Evolutionary conservation across 2,113 vertebrate genomes (phyloP).

Genomic region (Phrynosoma platyrhinos): DNA sequence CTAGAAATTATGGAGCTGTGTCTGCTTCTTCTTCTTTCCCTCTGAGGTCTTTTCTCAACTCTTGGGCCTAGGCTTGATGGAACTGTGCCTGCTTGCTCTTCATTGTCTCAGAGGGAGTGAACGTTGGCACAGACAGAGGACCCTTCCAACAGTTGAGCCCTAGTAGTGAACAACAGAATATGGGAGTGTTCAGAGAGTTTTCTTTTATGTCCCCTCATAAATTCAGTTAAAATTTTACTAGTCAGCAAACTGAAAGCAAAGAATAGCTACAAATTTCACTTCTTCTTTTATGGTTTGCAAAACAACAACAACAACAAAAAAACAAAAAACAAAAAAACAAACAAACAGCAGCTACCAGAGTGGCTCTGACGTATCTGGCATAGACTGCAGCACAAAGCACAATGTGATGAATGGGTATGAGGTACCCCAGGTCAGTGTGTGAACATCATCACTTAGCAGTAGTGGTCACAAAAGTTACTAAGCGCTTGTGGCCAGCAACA

Average conservation of each 20-base stretch:
- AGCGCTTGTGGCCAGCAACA: too few relatives aligned
- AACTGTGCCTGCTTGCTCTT: fast-evolving
- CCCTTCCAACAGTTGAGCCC: too few relatives aligned
- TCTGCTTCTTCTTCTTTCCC: too few relatives aligned
- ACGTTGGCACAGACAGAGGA: too few relatives aligned
- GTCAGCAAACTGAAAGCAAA: constrained; percentile 16
- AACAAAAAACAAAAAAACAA: too few relatives aligned
- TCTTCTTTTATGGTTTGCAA: not conserved
- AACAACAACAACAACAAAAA: not conserved
- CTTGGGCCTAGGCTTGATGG: too few relatives aligned
- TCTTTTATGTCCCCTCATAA: constrained; percentile 15
- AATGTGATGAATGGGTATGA: not conserved
- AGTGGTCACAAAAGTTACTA: too few relatives aligned
- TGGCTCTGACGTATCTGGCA: too few relatives aligned
- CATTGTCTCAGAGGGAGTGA: fast-evolving
- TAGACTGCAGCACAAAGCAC: not conserved
- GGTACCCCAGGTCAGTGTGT: not conserved
- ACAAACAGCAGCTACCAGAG: not conserved
- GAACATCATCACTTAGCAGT: too few relatives aligned
- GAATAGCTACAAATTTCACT: not conserved
- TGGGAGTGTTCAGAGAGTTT: not conserved
- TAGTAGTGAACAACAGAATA: not conserved
- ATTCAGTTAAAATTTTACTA: constrained; percentile 9
- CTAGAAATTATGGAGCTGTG: too few relatives aligned
- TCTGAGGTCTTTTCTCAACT: too few relatives aligned